Evolutionary conservation across 2,113 vertebrate species (phyloP).

Genomic region (Ibidorhyncha struthersii): DNA sequence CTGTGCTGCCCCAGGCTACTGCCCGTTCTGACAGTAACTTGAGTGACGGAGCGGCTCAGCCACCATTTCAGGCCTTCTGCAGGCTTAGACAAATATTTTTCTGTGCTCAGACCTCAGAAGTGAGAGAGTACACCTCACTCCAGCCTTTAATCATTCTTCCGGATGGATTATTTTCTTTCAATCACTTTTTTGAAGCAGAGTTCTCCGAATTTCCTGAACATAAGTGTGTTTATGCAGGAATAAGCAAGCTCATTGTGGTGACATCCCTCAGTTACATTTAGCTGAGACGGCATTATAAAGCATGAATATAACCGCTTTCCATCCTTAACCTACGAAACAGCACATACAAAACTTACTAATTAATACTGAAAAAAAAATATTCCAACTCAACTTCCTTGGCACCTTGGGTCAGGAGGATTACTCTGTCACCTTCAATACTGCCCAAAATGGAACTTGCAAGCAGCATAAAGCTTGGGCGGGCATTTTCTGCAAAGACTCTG

Average conservation of each 20-base stretch:
- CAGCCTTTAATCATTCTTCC: not conserved
- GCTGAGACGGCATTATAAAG: not conserved
- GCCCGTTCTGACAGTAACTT: not conserved
- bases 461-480: not conserved
- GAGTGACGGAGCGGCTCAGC: not conserved
- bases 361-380: not conserved
- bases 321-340: not conserved
- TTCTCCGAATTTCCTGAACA: not conserved
- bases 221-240: not conserved
- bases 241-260: not conserved
- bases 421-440: not conserved
- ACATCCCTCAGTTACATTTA: not conserved
- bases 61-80: not conserved
- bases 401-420: not conserved
- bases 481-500: not conserved
- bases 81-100: not conserved
- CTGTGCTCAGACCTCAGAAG: not conserved
- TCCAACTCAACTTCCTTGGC: not conserved
- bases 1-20: not conserved
- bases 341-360: not conserved
- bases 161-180: not conserved
- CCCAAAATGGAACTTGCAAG: not conserved
- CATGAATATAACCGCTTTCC: not conserved
- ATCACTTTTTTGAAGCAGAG: not conserved
- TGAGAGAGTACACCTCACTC: not conserved